phyloP scores from a whole-genome alignment of 2,888 invertebrate genomes.

The Gonocerus acuteangulatus region DNA sequence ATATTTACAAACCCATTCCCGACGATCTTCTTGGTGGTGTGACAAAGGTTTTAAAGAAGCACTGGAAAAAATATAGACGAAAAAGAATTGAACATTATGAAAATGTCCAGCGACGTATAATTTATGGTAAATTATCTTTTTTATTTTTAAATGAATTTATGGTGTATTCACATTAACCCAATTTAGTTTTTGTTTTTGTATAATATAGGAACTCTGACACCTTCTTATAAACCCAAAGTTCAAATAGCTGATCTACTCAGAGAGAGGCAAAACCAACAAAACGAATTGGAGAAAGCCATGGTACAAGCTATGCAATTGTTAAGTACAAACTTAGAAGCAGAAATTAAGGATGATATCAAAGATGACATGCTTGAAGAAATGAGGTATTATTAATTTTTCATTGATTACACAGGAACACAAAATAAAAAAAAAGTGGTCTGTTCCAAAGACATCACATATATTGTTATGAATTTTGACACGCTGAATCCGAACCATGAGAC shows the following conservation, averaged over 20 bases:
- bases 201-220: not conserved
- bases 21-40: slow-evolving; percentile 30
- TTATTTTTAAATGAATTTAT: too few relatives aligned
- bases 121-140: not conserved
- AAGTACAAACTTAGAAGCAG: not conserved
- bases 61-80: not conserved
- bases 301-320: slow-evolving; percentile 39
- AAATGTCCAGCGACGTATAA: not conserved
- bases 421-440: too few relatives aligned
- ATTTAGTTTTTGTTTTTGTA: slow-evolving; percentile 40
- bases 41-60: not conserved
- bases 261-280: slow-evolving; percentile 57
- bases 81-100: not conserved
- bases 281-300: slow-evolving; percentile 47
- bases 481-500: too few relatives aligned
- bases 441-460: too few relatives aligned
- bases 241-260: not conserved
- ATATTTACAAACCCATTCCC: slow-evolving; percentile 27
- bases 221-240: not conserved
- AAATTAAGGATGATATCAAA: not conserved
- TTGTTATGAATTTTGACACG: too few relatives aligned
- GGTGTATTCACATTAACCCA: too few relatives aligned
- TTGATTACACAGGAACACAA: too few relatives aligned
- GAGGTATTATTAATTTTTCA: not conserved
- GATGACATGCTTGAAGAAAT: slow-evolving; percentile 1